Evolutionary conservation across 2,888 invertebrate species (phyloP), one percentile per base, ranked within the genome.

Genomic region (Argynnis bischoffii): DNA sequence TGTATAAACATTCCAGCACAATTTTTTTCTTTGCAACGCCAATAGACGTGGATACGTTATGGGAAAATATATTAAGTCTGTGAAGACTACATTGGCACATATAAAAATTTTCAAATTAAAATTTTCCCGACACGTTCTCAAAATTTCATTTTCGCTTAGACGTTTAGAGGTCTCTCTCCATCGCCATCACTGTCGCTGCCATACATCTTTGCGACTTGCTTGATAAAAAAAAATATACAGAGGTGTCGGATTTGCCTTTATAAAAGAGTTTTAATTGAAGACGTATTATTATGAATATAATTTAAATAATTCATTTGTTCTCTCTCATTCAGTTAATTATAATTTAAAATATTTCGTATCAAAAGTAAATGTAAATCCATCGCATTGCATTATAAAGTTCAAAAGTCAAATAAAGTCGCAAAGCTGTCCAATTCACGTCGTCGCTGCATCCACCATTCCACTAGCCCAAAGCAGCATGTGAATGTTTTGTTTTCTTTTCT

Each of bases 401-500:
- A 47, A 51, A 26, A 55, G 31, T 14, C 47, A 26, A 61, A 53
- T 67, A n/a, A 46, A 71, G 73, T 88, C 88, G 87, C 88, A 87
- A 81, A 80, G 82, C 81, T 85, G 86, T 85, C 81, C 79, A 76
- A 76, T 77, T 76, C 80, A 77, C 79, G 84, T 86, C 85, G 79
- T 79, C 84, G 86, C 88, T 85, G 88, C 90, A 90, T 90, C 88
- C 89, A 87, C 85, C 86, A 80, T 86, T 84, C 80, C 90, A 90
- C 86, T 79, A 88, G 89, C 88, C 88, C 85, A 79, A 84, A 86
- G 91, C 91, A 90, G 93, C 93, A 93, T 93, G 93, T 93, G 93
- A 92, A 93, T 93, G 93, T 93, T 93, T 93, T 91, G 84, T 92
- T 92, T 92, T 90, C 78, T 91, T 92, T 92, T 93, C 90, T 89